A percentile compares a stretch with the other conserved stretches of the same genome.
Evolutionary conservation across 2,113 vertebrate genomes (phyloP).

Genomic region (Pygoscelis antarcticus): DNA sequence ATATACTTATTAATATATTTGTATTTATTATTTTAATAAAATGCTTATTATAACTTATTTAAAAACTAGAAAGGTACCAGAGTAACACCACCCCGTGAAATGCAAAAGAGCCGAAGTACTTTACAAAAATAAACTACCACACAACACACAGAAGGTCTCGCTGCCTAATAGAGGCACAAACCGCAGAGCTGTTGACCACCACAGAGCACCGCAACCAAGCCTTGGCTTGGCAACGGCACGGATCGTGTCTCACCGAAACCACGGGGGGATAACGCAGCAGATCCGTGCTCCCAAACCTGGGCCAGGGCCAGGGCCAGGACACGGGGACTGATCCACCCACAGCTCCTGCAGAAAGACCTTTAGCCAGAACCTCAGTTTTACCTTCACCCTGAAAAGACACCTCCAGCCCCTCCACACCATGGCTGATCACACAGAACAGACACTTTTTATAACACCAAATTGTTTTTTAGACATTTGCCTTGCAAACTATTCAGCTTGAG

Average conservation of each 20-base stretch:
- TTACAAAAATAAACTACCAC: not conserved
- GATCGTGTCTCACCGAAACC: not conserved
- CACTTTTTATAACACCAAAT: not conserved
- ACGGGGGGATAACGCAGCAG: accelerated
- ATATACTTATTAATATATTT: not conserved
- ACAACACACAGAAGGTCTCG: not conserved
- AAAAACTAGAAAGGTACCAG: not conserved
- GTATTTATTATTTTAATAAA: not conserved
- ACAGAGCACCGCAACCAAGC: not conserved
- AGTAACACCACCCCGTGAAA: not conserved
- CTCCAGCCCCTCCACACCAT: not conserved
- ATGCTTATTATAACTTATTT: not conserved
- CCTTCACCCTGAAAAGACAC: not conserved
- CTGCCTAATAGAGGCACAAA: not conserved
- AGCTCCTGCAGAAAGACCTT: not conserved
- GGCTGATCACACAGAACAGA: not conserved
- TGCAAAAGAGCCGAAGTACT: not conserved
- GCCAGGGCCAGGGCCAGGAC: not conserved
- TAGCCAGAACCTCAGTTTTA: not conserved
- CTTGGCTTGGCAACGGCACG: accelerated
- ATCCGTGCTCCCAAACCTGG: not conserved
- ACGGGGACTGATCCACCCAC: not conserved
- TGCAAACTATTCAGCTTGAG: not conserved
- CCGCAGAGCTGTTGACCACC: not conserved
- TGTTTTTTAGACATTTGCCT: not conserved